phyloP scores from a whole-genome alignment of 1,140 invertebrate genomes.

The Scaptodrosophila lebanonensis region DNA sequence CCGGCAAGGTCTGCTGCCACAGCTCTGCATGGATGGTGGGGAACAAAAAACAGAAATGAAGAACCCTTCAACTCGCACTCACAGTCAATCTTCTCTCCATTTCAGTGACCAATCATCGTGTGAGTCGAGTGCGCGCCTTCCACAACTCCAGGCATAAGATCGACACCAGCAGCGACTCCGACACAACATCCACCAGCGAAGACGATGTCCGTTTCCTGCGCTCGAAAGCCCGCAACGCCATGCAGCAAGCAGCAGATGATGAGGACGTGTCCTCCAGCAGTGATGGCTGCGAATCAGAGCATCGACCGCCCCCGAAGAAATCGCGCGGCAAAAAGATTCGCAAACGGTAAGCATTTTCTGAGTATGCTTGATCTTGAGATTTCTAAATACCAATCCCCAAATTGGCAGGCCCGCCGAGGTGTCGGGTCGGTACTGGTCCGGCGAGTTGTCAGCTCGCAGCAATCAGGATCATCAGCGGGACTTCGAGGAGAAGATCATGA shows the following conservation, averaged over 20 bases:
- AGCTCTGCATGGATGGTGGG: conserved; percentile 67
- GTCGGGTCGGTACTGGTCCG: conserved; percentile 82
- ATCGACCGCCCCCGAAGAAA: conserved; percentile 43
- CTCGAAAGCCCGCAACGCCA: conserved; percentile 24
- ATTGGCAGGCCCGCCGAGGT: conserved; percentile 50
- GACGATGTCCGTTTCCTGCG: conserved; percentile 37
- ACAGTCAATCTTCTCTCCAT: not conserved
- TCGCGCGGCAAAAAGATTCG: conserved; percentile 50
- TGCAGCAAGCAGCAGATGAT: conserved; percentile 32
- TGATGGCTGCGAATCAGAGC: conserved; percentile 74
- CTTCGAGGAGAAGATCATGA: conserved; percentile 85
- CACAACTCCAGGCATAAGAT: conserved; percentile 33
- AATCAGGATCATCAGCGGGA: conserved; percentile 91
- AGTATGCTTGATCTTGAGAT: not conserved
- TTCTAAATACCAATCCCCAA: not conserved
- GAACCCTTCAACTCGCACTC: not conserved
- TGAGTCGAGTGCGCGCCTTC: conserved; percentile 39
- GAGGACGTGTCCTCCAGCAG: conserved; percentile 62
- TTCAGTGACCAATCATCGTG: conserved; percentile 53
- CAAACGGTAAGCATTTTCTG: conserved; percentile 24
- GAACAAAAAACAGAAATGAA: not conserved
- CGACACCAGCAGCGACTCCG: conserved; percentile 68
- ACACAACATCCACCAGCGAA: conserved; percentile 61
- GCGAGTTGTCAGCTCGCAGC: conserved; percentile 84
- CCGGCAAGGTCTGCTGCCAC: conserved; percentile 65